Conservation (phyloP, 2,888 invertebrate species). For the Melieria crassipennis region DNA sequence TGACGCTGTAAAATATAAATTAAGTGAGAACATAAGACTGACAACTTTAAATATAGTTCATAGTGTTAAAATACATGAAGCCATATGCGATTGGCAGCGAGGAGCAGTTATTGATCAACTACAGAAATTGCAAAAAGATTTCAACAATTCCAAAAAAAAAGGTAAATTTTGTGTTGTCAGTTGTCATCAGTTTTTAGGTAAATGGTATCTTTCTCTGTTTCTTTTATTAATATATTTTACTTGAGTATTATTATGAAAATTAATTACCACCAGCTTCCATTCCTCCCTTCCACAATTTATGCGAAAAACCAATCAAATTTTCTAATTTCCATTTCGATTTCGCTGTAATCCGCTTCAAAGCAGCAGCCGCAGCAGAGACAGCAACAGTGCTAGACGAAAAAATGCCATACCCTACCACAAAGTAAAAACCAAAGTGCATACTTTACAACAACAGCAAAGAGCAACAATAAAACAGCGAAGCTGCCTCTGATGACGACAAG, state of each 20-base stretch:
- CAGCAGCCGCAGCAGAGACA: neutral
- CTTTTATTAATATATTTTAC: too few species aligned
- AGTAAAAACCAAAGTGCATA: neutral
- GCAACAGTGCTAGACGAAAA: slow-evolving; percentile 16
- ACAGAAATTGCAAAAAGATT: neutral
- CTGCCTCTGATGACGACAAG: slow-evolving; percentile 24
- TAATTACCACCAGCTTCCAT: neutral
- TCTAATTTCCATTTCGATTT: slow-evolving; percentile 34
- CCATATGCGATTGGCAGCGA: neutral
- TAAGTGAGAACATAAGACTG: slow-evolving; percentile 37
- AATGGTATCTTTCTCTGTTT: too few species aligned
- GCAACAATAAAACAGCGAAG: neutral
- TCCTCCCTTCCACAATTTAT: neutral
- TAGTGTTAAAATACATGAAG: neutral
- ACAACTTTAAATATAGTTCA: slow-evolving; percentile 17
- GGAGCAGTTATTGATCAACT: neutral
- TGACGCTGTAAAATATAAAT: slow-evolving; percentile 24
- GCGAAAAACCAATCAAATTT: neutral
- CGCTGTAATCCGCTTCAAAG: slow-evolving; percentile 12
- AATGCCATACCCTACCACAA: slow-evolving; percentile 15
- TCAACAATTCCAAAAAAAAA: neutral
- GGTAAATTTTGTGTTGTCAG: neutral
- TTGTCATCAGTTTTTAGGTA: too few species aligned
- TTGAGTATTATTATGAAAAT: neutral
- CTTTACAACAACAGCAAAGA: slow-evolving; percentile 3